A percentile compares a stretch with the other conserved stretches of the same genome.
Conservation (phyloP, 2,888 invertebrate genomes). For the Rhagonycha fulva region DNA sequence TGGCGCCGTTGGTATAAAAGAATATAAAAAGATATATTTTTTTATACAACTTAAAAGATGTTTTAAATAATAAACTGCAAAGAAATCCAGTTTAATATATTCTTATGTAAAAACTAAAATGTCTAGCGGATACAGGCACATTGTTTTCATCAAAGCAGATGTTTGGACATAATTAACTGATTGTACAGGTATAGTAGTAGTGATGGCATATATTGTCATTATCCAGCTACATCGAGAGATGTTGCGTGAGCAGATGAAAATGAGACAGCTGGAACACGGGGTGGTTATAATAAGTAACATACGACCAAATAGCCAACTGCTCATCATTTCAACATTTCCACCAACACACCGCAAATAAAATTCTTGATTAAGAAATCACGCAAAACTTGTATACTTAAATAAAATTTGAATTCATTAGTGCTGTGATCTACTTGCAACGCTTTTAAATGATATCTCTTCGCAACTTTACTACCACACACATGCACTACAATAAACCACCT, state of each 20-base stretch:
- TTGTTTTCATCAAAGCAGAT: conserved; percentile 18
- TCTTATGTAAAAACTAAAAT: neutral
- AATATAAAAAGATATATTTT: neutral
- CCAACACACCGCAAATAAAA: neutral
- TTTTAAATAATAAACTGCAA: neutral
- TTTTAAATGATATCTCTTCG: neutral
- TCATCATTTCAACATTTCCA: neutral
- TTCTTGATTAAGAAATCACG: neutral
- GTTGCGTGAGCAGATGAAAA: conserved; percentile 41
- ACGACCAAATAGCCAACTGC: conserved; percentile 25
- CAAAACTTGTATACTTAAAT: neutral
- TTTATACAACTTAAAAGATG: neutral
- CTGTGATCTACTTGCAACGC: neutral
- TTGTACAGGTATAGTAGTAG: conserved; percentile 21
- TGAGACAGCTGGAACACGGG: conserved; percentile 38
- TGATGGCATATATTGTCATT: conserved; percentile 30
- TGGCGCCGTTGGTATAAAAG: conserved; percentile 24
- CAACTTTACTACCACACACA: neutral
- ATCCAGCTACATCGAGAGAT: conserved; percentile 32
- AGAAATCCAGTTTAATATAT: neutral
- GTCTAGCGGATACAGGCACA: conserved; percentile 4
- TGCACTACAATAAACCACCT: neutral
- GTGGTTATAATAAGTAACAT: conserved; percentile 34
- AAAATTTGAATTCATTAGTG: neutral
- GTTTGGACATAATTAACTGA: conserved; percentile 22